phyloP scores from a whole-genome alignment of 2,797 vertebrate genomes.

The Helicolenus hilgendorfi region DNA sequence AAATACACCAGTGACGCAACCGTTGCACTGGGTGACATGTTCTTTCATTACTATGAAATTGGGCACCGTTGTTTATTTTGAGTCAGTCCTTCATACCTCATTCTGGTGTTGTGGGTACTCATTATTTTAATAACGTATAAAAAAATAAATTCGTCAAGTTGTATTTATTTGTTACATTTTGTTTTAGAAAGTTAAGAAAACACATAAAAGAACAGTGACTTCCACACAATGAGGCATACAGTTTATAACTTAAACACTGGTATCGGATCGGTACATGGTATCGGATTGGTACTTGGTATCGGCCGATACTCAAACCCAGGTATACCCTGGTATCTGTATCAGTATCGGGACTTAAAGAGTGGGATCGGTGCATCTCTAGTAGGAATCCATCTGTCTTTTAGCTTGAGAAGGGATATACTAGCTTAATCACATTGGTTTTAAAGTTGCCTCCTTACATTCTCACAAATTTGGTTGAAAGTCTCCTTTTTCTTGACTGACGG shows the following conservation, averaged over 20 bases:
- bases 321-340: too few species aligned
- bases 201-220: too few species aligned
- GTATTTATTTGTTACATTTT: too few species aligned
- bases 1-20: background rate
- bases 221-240: too few species aligned
- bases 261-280: too few species aligned
- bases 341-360: too few species aligned
- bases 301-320: too few species aligned
- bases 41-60: background rate
- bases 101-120: background rate
- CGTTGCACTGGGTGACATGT: background rate
- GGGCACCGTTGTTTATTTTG: background rate
- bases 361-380: background rate
- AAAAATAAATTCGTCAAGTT: too few species aligned
- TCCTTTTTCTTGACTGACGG: conserved; percentile 52
- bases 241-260: too few species aligned
- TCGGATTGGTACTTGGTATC: too few species aligned
- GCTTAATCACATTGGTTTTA: background rate
- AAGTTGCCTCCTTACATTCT: conserved; percentile 1
- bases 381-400: background rate
- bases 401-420: background rate
- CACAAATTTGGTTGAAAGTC: conserved; percentile 18
- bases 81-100: background rate
- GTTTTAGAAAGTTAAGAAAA: too few species aligned
- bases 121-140: too few species aligned